Conservation (phyloP, 2,113 vertebrate genomes). For the Percopsis transmontana region DNA sequence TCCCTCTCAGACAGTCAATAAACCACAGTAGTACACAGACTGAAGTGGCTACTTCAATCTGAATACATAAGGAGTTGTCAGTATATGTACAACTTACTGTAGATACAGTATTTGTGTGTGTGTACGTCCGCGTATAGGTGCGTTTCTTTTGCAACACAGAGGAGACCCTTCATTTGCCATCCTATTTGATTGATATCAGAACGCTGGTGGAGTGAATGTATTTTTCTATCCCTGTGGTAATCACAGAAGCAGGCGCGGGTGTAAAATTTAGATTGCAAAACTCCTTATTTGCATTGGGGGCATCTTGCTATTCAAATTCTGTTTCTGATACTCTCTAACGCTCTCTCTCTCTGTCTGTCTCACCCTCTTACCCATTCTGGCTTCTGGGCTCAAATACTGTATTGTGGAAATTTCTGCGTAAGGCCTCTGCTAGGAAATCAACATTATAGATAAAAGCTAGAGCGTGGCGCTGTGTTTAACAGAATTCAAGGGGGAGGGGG, state of each 20-base stretch:
- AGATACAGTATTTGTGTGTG: background rate
- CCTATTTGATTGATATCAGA: conserved; percentile 37
- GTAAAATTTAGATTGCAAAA: conserved; percentile 63
- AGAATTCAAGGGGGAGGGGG: conserved; percentile 13
- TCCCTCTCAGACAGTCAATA: conserved; percentile 33
- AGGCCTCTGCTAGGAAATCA: conserved; percentile 1
- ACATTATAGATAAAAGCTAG: conserved; percentile 2
- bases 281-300: conserved; percentile 40
- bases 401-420: background rate
- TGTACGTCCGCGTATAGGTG: conserved; percentile 6
- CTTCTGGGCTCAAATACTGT: background rate
- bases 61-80: conserved; percentile 38
- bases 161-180: background rate
- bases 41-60: conserved; percentile 51
- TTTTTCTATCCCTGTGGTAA: conserved; percentile 21
- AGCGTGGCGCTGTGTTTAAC: background rate
- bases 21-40: conserved; percentile 6
- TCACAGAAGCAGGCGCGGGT: background rate
- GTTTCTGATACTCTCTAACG: conserved; percentile 17
- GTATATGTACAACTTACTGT: conserved; percentile 1
- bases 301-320: conserved; percentile 40
- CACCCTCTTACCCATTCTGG: background rate
- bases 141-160: background rate
- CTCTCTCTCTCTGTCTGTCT: conserved; percentile 12
- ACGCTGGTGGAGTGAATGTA: conserved; percentile 2